These are phyloP conservation scores for Brenthis hecate DNA, from an alignment of 2,888 invertebrate genomes.

Conservation along the genomic window DNA sequence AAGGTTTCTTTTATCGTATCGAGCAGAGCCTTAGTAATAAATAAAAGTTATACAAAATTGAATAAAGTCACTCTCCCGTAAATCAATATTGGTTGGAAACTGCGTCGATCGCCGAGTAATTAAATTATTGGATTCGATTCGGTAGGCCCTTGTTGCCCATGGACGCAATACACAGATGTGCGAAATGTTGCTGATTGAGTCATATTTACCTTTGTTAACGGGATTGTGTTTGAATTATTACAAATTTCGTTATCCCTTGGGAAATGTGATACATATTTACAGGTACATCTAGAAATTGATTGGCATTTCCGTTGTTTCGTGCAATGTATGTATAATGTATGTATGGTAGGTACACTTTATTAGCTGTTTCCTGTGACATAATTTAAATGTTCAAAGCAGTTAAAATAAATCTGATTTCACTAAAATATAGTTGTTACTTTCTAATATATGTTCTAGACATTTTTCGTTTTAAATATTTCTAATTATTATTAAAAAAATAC, in stretches of 20 bases:
- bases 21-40: not conserved
- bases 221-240: constrained; percentile 10
- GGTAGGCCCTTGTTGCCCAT: constrained; percentile 28
- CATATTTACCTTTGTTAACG: constrained; percentile 26
- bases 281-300: not conserved
- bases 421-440: no score
- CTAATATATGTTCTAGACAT: no score
- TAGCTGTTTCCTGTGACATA: no score
- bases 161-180: constrained; percentile 22
- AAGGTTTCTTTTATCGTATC: no score
- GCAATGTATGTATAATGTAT: no score
- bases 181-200: constrained; percentile 30
- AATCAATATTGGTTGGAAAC: constrained; percentile 20
- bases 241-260: not conserved
- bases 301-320: no score
- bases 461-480: no score
- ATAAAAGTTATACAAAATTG: constrained; percentile 4
- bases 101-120: constrained; percentile 62
- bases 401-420: no score
- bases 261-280: constrained; percentile 6
- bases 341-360: no score
- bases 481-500: no score
- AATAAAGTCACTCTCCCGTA: constrained; percentile 1
- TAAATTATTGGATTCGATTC: constrained; percentile 54
- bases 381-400: no score